phyloP scores from a whole-genome alignment of 2,888 invertebrate species.

The Archips xylosteana region DNA sequence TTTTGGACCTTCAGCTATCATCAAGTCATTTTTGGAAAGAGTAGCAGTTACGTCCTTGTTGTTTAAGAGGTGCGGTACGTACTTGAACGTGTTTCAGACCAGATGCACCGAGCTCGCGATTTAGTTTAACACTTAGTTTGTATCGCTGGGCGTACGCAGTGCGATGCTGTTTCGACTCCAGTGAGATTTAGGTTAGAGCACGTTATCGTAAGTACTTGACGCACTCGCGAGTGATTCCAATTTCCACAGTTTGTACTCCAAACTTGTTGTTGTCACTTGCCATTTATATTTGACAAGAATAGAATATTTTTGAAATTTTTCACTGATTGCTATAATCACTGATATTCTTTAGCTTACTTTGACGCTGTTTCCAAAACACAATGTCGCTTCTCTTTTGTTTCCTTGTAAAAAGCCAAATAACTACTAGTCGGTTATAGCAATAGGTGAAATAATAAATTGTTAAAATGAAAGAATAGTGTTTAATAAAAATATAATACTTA shows the following conservation, averaged over 20 bases:
- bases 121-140: conserved; percentile 10
- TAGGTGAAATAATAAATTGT: conserved; percentile 39
- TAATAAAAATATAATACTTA: conserved; percentile 37
- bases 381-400: conserved; percentile 3
- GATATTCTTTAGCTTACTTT: conserved; percentile 4
- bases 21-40: too few species aligned
- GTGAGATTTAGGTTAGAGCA: conserved; percentile 60
- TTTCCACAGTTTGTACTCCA: not conserved
- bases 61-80: too few species aligned
- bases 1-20: too few species aligned
- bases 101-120: not conserved
- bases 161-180: conserved; percentile 62
- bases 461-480: conserved; percentile 37
- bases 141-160: conserved; percentile 56
- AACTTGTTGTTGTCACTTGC: conserved; percentile 10
- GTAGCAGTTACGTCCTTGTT: too few species aligned
- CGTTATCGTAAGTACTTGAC: conserved; percentile 5
- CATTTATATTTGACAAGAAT: conserved; percentile 28
- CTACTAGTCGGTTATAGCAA: conserved; percentile 42
- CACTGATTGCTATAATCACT: conserved; percentile 41
- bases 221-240: conserved; percentile 2
- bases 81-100: too few species aligned
- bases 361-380: conserved; percentile 25
- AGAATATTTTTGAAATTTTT: conserved; percentile 33
- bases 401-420: conserved; percentile 37